A percentile compares a stretch with the other conserved stretches of the same genome.
These are phyloP conservation scores for Atherinosoma microstoma DNA, from an alignment of 2,797 vertebrate genomes.

Conservation along the genomic window DNA sequence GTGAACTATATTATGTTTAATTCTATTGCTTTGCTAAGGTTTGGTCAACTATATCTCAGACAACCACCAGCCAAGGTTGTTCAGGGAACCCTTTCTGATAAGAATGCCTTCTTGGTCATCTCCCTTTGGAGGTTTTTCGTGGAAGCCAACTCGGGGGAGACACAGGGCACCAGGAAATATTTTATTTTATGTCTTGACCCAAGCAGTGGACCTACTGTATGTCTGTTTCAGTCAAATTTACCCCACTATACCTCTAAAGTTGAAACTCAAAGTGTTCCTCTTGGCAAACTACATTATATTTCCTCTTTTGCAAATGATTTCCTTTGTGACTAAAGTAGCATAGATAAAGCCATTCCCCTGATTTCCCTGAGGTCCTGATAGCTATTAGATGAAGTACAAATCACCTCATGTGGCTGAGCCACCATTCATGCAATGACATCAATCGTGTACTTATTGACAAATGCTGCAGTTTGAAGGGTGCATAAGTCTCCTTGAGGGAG, in stretches of 20 bases:
- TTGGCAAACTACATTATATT: background rate
- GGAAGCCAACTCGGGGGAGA: too few species aligned
- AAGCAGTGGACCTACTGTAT: background rate
- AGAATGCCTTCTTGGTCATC: too few species aligned
- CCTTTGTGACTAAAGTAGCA: background rate
- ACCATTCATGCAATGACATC: slow-evolving; percentile 20
- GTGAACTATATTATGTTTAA: background rate
- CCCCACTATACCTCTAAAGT: background rate
- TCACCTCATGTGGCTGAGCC: slow-evolving; percentile 12
- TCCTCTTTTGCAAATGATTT: background rate
- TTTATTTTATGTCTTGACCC: too few species aligned
- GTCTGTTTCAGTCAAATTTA: background rate
- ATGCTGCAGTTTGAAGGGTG: slow-evolving; percentile 13
- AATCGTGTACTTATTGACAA: slow-evolving; percentile 38
- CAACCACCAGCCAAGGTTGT: too few species aligned
- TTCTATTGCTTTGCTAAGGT: too few species aligned
- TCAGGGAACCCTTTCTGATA: too few species aligned
- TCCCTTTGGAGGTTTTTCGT: too few species aligned
- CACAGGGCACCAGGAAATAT: too few species aligned
- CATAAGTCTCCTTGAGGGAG: slow-evolving; percentile 20
- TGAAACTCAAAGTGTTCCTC: background rate
- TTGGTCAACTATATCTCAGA: too few species aligned
- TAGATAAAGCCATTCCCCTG: background rate
- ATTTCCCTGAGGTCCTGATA: slow-evolving; percentile 45
- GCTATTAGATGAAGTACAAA: slow-evolving; percentile 19